Percentiles rank a stretch among this genome's conserved stretches.
phyloP scores from a whole-genome alignment of 2,888 invertebrate genomes.

The Tiliacea citrago region DNA sequence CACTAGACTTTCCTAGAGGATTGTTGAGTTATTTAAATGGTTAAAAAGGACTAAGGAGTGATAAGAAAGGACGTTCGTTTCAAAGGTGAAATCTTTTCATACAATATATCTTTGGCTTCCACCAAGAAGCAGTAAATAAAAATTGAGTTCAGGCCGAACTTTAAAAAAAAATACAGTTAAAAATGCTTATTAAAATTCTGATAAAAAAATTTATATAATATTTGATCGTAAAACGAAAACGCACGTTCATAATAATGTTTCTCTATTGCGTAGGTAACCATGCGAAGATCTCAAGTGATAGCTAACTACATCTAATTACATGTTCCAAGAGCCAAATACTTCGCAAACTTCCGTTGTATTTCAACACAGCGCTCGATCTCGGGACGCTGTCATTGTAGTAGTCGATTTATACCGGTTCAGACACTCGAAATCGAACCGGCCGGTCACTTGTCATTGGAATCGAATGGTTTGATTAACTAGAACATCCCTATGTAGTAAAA shows the following conservation, averaged over 20 bases:
- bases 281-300: not conserved
- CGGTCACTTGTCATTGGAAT: slow-evolving; percentile 58
- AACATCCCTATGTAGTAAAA: slow-evolving; percentile 40
- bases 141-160: not conserved
- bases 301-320: slow-evolving; percentile 37
- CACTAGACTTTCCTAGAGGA: slow-evolving; percentile 26
- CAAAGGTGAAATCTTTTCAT: not conserved
- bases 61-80: slow-evolving; percentile 7
- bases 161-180: not conserved
- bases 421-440: slow-evolving; percentile 55
- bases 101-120: not conserved
- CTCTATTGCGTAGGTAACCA: not conserved
- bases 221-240: not conserved
- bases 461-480: slow-evolving; percentile 56
- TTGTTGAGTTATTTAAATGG: slow-evolving; percentile 47
- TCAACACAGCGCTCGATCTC: slow-evolving; percentile 32
- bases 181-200: not conserved
- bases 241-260: not conserved
- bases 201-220: not conserved
- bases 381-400: slow-evolving; percentile 28
- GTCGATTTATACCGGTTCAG: slow-evolving; percentile 56
- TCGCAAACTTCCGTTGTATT: slow-evolving; percentile 26
- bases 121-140: not conserved
- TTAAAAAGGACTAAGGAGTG: slow-evolving; percentile 12
- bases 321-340: slow-evolving; percentile 27